phyloP scores from a whole-genome alignment of 2,888 invertebrate genomes.

The Nomada goodeniana region DNA sequence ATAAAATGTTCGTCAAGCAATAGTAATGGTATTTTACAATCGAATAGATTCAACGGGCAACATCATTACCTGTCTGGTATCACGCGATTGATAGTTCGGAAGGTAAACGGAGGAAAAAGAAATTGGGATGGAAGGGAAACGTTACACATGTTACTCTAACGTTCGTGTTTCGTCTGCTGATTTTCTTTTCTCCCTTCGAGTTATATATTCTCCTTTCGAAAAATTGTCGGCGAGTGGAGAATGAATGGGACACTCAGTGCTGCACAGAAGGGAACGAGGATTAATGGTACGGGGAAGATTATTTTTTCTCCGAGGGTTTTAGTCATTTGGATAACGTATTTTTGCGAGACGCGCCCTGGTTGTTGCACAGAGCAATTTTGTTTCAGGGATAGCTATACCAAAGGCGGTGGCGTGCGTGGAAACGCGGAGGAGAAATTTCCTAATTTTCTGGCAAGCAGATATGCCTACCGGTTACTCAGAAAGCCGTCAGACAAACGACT shows the following conservation, averaged over 20 bases:
- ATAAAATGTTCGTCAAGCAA: conserved; percentile 19
- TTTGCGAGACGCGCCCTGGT: no score
- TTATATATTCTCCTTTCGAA: no score
- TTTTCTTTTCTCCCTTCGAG: background rate
- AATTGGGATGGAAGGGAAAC: background rate
- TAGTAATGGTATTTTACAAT: conserved; percentile 23
- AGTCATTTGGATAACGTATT: no score
- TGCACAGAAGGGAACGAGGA: no score
- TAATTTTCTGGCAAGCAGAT: no score
- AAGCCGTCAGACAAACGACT: background rate
- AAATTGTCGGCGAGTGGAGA: background rate
- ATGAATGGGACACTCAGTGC: background rate
- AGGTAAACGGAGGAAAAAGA: background rate
- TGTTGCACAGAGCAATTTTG: no score
- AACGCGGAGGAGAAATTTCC: no score
- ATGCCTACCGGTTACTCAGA: no score
- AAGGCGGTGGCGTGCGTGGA: no score
- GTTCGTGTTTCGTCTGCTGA: background rate
- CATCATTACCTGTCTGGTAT: conserved; percentile 32
- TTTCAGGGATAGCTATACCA: no score
- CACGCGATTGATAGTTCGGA: conserved; percentile 35
- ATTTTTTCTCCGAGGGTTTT: no score
- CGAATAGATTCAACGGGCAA: conserved; percentile 9
- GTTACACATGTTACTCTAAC: conserved; percentile 3
- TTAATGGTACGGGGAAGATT: no score